Evolutionary conservation across 2,888 invertebrate genomes (phyloP).

Genomic region (Polyploca ridens): DNA sequence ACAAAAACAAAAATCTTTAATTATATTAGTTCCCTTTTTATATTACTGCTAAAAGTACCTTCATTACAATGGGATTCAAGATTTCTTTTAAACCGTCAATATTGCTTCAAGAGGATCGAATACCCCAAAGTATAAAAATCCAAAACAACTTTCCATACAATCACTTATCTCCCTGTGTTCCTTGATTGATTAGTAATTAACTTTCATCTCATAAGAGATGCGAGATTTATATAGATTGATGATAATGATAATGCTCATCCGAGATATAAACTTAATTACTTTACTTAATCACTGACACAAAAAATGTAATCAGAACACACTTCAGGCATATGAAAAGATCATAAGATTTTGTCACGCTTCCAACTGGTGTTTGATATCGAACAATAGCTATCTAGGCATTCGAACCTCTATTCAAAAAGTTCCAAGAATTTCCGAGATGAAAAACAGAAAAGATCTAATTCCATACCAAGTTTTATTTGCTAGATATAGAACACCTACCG

Average conservation of each 20-base stretch:
- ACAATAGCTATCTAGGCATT: neutral
- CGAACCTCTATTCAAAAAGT: neutral
- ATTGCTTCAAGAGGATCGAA: too few relatives aligned
- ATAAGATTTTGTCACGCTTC: neutral
- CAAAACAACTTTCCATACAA: neutral
- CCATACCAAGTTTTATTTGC: too few relatives aligned
- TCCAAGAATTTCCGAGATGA: neutral
- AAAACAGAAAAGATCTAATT: neutral
- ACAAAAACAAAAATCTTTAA: too few relatives aligned
- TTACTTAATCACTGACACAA: neutral
- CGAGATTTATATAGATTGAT: neutral
- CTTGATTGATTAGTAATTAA: conserved; percentile 5
- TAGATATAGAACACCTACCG: too few relatives aligned
- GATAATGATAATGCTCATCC: conserved; percentile 6
- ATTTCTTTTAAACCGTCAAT: too few relatives aligned
- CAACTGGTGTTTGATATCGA: neutral
- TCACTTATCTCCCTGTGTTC: neutral
- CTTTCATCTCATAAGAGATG: neutral
- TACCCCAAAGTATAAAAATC: neutral
- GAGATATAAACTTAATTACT: conserved; percentile 1
- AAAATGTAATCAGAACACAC: neutral
- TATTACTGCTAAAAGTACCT: too few relatives aligned
- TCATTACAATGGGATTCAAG: too few relatives aligned
- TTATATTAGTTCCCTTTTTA: too few relatives aligned
- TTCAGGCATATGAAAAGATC: too few relatives aligned